Percentiles rank a stretch among this genome's conserved stretches.
Conservation (phyloP, 2,113 vertebrate species). For the Anser brachyrhynchus region DNA sequence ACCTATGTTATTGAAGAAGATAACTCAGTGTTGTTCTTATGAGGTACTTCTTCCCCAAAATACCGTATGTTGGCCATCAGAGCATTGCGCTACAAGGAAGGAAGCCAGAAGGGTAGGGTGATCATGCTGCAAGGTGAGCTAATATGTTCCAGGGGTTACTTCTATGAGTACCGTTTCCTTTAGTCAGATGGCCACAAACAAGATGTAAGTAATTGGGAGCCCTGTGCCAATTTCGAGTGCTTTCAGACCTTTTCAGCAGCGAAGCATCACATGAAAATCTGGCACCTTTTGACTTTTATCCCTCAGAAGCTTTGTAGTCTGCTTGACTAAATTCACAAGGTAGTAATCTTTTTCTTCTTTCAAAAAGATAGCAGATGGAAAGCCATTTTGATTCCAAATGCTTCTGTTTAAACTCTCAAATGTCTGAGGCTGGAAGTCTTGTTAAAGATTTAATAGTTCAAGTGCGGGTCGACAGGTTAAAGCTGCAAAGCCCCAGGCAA, state of each 20-base stretch:
- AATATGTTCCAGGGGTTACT: neutral
- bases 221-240: neutral
- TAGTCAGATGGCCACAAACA: neutral
- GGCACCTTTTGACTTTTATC: constrained; percentile 31
- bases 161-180: neutral
- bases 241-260: neutral
- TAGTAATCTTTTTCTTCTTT: neutral
- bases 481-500: neutral
- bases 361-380: neutral
- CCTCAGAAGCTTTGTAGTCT: neutral
- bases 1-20: neutral
- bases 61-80: neutral
- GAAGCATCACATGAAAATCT: neutral
- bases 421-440: neutral
- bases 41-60: neutral
- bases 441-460: neutral
- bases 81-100: neutral
- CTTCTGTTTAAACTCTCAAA: neutral
- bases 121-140: neutral
- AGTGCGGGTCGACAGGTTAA: neutral
- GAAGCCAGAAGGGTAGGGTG: neutral
- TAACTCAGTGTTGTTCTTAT: neutral
- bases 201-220: neutral
- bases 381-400: neutral
- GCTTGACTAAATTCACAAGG: neutral